Percentiles rank a stretch among this genome's conserved stretches.
These are phyloP conservation scores for Psettodes erumei DNA, from an alignment of 2,113 vertebrate species.

Conservation along the genomic window DNA sequence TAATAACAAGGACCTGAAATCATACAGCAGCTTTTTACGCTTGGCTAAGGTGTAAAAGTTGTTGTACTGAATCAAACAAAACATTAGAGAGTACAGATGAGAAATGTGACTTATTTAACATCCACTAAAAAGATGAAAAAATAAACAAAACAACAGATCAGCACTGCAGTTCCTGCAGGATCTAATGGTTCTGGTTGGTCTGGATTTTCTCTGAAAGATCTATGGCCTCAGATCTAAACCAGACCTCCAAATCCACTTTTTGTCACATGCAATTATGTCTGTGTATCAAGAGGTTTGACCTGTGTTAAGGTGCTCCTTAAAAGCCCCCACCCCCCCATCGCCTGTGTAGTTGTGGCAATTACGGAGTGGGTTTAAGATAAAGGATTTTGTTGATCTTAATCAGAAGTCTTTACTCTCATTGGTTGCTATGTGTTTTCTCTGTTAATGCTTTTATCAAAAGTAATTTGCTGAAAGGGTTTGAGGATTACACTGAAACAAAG, in stretches of 20 bases:
- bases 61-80: too few species aligned
- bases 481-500: slow-evolving; percentile 37
- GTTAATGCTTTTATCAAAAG: slow-evolving; percentile 33
- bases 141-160: neutral
- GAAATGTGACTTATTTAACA: too few species aligned
- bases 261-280: slow-evolving; percentile 21
- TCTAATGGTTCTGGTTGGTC: neutral
- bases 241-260: slow-evolving; percentile 28
- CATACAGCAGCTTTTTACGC: neutral
- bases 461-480: slow-evolving; percentile 47
- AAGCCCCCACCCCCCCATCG: slow-evolving; percentile 21
- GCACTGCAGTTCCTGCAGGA: too few species aligned
- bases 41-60: too few species aligned
- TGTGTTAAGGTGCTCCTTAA: slow-evolving; percentile 1
- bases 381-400: slow-evolving; percentile 58
- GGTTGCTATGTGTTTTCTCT: slow-evolving; percentile 44
- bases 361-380: slow-evolving; percentile 35
- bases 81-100: too few species aligned
- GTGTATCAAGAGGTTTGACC: slow-evolving; percentile 20
- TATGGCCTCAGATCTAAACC: slow-evolving; percentile 19
- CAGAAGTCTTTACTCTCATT: slow-evolving; percentile 60
- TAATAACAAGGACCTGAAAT: neutral
- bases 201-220: neutral
- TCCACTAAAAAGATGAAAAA: too few species aligned
- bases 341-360: neutral